Conservation (phyloP, 2,113 vertebrate genomes). For the Phoenicopterus ruber region DNA sequence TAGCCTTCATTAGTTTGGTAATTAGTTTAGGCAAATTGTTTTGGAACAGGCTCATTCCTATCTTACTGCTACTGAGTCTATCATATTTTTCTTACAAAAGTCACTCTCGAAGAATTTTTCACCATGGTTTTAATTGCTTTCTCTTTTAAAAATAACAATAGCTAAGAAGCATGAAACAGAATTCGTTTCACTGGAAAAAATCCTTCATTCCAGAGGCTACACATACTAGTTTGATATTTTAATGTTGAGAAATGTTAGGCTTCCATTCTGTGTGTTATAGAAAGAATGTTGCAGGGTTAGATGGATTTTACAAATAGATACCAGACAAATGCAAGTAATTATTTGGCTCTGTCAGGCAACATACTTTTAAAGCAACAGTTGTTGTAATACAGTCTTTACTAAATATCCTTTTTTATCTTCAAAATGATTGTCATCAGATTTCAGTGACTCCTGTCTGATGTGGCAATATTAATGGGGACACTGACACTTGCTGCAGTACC, state of each 20-base stretch:
- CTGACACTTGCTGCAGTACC: not conserved
- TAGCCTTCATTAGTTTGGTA: constrained; percentile 42
- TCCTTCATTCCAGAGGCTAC: not conserved
- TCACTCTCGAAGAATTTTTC: not conserved
- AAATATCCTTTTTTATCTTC: not conserved
- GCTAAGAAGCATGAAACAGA: constrained; percentile 2
- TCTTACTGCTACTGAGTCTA: not conserved
- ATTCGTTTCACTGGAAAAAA: not conserved
- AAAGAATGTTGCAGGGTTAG: not conserved
- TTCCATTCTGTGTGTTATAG: not conserved
- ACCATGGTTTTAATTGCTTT: constrained; percentile 4
- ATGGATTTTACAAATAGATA: not conserved
- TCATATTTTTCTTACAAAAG: not conserved
- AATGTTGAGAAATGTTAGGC: not conserved
- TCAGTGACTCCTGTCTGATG: not conserved
- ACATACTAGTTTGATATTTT: not conserved
- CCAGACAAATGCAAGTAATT: not conserved
- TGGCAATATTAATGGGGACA: not conserved
- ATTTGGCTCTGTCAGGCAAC: not conserved
- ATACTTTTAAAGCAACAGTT: not conserved
- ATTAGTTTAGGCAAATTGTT: constrained; percentile 57
- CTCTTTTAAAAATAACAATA: not conserved
- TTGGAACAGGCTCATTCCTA: not conserved
- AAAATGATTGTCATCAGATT: not conserved
- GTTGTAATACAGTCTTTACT: not conserved